These are phyloP conservation scores for Microctonus hyperodae DNA, from an alignment of 2,888 invertebrate species.

Conservation along the genomic window DNA sequence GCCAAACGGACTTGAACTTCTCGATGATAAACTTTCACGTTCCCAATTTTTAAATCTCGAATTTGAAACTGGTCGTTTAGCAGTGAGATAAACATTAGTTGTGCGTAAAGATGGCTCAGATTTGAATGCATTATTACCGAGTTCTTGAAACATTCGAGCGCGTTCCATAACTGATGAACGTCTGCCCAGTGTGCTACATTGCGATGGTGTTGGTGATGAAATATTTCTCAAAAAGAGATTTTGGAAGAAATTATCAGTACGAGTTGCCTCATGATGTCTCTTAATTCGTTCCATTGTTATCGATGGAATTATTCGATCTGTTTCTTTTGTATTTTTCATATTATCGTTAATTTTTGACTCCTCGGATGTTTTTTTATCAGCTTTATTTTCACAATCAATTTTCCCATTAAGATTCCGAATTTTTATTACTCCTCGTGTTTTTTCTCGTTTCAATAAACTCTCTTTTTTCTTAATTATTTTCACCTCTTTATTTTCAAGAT, in stretches of 20 bases:
- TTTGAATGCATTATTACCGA: conserved; percentile 58
- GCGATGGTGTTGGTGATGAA: conserved; percentile 58
- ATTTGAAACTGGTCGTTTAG: conserved; percentile 75
- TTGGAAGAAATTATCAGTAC: conserved; percentile 75
- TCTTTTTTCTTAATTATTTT: conserved; percentile 39
- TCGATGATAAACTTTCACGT: conserved; percentile 64
- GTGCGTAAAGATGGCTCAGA: conserved; percentile 69
- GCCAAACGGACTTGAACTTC: conserved; percentile 68
- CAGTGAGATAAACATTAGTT: conserved; percentile 71
- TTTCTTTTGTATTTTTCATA: conserved; percentile 18
- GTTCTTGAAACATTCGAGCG: conserved; percentile 73
- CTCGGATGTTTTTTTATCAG: conserved; percentile 31
- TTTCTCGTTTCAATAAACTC: conserved; percentile 32
- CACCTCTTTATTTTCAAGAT: conserved; percentile 32
- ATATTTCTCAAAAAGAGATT: conserved; percentile 72
- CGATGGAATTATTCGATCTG: conserved; percentile 44
- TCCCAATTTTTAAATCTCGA: conserved; percentile 77
- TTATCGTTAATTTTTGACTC: conserved; percentile 24
- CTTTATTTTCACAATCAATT: conserved; percentile 41
- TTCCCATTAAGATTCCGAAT: conserved; percentile 36
- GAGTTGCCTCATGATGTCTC: conserved; percentile 68
- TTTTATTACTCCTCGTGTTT: conserved; percentile 32
- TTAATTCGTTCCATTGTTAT: conserved; percentile 65
- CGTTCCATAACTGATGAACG: conserved; percentile 73
- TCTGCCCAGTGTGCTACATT: conserved; percentile 57